Evolutionary conservation across 2,797 vertebrate species (phyloP).

Genomic region (Linurgus olivaceus): DNA sequence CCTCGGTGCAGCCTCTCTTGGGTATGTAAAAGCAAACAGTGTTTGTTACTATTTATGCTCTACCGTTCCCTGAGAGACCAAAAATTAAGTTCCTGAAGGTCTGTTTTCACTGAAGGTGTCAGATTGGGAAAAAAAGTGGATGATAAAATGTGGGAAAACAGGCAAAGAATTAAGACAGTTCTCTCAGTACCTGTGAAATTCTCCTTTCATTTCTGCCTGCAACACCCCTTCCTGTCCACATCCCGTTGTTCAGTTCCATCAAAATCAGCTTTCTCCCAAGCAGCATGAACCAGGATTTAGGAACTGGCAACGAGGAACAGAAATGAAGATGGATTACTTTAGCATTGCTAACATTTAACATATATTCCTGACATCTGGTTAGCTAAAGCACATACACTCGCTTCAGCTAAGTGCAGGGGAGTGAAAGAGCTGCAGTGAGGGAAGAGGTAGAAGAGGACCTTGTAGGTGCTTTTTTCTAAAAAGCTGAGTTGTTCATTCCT

Average conservation of each 20-base stretch:
- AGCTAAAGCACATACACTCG: neutral
- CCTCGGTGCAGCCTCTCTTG: neutral
- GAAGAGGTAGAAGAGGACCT: neutral
- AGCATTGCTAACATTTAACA: neutral
- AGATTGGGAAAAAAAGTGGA: neutral
- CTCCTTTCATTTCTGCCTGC: neutral
- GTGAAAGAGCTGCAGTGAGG: neutral
- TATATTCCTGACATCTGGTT: neutral
- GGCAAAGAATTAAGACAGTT: neutral
- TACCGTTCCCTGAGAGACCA: neutral
- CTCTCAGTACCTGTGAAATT: conserved; percentile 7
- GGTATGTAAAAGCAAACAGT: neutral
- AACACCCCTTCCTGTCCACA: neutral
- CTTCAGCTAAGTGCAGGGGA: neutral
- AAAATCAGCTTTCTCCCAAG: neutral
- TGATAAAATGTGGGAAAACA: conserved; percentile 8
- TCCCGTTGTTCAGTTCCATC: neutral
- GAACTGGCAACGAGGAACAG: neutral
- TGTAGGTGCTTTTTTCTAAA: neutral
- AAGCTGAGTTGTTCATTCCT: neutral
- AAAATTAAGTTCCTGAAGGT: neutral
- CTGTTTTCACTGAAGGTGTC: neutral
- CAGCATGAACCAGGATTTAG: neutral
- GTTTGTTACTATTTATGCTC: neutral
- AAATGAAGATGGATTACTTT: neutral